Conservation (phyloP, 2,888 invertebrate species). For the Eudasyphora cyanicolor region DNA sequence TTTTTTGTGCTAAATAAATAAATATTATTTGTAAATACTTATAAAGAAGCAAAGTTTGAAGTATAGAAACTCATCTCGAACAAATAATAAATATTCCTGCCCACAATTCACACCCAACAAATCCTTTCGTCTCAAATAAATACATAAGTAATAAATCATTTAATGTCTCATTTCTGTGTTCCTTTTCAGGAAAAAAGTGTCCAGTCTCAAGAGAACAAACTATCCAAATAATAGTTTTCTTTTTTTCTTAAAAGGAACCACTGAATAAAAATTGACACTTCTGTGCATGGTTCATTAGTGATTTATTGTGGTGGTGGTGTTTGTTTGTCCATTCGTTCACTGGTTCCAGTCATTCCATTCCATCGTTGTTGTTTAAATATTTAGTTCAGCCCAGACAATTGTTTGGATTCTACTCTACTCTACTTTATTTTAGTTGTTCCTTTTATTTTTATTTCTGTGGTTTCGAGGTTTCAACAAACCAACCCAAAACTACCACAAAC, state of each 20-base stretch:
- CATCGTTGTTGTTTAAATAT: slow-evolving; percentile 54
- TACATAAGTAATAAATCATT: slow-evolving; percentile 8
- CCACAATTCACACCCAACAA: background rate
- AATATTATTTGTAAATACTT: no score
- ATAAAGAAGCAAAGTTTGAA: slow-evolving; percentile 67
- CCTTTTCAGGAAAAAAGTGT: no score
- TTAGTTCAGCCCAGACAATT: slow-evolving; percentile 13
- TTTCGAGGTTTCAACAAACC: slow-evolving; percentile 5
- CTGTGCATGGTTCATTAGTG: slow-evolving; percentile 50
- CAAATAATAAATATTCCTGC: slow-evolving; percentile 41
- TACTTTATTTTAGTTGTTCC: background rate
- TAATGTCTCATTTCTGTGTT: background rate
- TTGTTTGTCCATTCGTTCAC: no score
- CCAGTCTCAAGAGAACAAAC: background rate
- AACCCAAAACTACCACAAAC: no score
- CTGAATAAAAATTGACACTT: slow-evolving; percentile 1
- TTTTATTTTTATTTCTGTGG: background rate
- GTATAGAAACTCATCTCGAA: slow-evolving; percentile 60
- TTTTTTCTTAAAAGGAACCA: background rate
- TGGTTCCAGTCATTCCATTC: no score
- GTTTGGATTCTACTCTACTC: background rate
- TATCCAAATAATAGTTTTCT: no score
- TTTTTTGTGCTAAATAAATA: no score
- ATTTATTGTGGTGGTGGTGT: slow-evolving; percentile 50
- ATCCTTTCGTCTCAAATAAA: slow-evolving; percentile 7